These are phyloP conservation scores for Pterostichus niger DNA, from an alignment of 2,888 invertebrate genomes.

Conservation along the genomic window DNA sequence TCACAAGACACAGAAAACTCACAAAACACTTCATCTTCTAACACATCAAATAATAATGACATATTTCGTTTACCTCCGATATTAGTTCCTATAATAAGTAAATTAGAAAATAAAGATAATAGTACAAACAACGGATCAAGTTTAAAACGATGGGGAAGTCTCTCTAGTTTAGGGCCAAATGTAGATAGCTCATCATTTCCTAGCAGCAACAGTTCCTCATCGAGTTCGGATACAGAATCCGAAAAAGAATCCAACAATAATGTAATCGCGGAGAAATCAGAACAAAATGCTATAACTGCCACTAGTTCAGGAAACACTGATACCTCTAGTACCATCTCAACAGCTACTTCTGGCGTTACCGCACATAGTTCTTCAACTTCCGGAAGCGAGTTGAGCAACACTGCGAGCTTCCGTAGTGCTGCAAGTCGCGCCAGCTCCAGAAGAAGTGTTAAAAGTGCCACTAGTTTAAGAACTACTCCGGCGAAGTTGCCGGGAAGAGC, in stretches of 20 bases:
- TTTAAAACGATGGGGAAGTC: constrained; percentile 81
- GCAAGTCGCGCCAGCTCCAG: constrained; percentile 44
- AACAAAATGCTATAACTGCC: constrained; percentile 68
- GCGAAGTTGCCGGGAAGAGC: constrained; percentile 80
- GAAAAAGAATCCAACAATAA: constrained; percentile 67
- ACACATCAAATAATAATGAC: constrained; percentile 77
- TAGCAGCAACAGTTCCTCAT: constrained; percentile 72
- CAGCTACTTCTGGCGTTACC: constrained; percentile 69
- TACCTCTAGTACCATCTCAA: constrained; percentile 71
- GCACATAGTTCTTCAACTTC: constrained; percentile 68
- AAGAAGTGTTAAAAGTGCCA: constrained; percentile 79
- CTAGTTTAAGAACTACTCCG: constrained; percentile 75
- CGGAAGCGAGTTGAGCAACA: constrained; percentile 68
- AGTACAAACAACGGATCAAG: constrained; percentile 69
- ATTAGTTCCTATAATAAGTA: constrained; percentile 84
- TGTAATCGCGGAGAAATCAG: constrained; percentile 68
- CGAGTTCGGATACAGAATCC: constrained; percentile 78
- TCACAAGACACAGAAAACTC: constrained; percentile 83
- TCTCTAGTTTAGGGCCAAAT: constrained; percentile 86
- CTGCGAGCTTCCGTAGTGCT: constrained; percentile 46
- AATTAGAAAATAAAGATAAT: constrained; percentile 77
- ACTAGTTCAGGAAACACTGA: constrained; percentile 70
- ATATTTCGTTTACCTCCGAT: constrained; percentile 85
- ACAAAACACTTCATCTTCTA: constrained; percentile 80
- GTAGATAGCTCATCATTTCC: constrained; percentile 80